Conservation (phyloP, 1,140 invertebrate species). For the Rhopalosiphum padi region DNA sequence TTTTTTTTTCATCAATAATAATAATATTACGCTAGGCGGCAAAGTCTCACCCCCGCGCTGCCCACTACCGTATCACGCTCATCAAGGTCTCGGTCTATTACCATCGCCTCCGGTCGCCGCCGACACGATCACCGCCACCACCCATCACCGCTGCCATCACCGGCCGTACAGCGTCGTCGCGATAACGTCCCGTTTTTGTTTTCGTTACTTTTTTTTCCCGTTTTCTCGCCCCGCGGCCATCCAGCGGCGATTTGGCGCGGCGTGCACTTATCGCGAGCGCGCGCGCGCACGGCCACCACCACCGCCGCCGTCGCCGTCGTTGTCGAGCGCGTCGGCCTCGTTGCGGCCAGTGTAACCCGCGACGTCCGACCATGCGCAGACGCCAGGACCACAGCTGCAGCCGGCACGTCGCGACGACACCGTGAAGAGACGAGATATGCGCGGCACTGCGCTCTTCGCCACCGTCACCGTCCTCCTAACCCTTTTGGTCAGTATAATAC, state of each 20-base stretch:
- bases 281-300: neutral
- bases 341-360: constrained; percentile 37
- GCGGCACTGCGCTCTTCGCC: constrained; percentile 1
- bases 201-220: neutral
- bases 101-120: neutral
- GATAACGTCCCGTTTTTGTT: constrained; percentile 21
- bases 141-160: neutral
- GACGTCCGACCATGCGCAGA: constrained; percentile 49
- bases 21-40: constrained; percentile 12
- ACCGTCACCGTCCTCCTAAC: constrained; percentile 26
- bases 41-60: constrained; percentile 39
- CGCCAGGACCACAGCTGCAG: constrained; percentile 30
- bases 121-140: neutral
- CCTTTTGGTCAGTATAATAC: constrained; percentile 49
- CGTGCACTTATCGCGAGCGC: neutral
- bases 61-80: neutral
- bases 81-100: constrained; percentile 48
- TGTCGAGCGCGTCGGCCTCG: neutral
- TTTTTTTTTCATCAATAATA: constrained; percentile 16
- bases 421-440: constrained; percentile 38
- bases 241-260: neutral
- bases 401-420: constrained; percentile 50
- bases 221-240: neutral
- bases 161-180: neutral
- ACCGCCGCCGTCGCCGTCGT: neutral